Base-by-base conservation (phyloP, 2,797 vertebrate species). In the Pseudochaenichthys georgianus region DNA sequence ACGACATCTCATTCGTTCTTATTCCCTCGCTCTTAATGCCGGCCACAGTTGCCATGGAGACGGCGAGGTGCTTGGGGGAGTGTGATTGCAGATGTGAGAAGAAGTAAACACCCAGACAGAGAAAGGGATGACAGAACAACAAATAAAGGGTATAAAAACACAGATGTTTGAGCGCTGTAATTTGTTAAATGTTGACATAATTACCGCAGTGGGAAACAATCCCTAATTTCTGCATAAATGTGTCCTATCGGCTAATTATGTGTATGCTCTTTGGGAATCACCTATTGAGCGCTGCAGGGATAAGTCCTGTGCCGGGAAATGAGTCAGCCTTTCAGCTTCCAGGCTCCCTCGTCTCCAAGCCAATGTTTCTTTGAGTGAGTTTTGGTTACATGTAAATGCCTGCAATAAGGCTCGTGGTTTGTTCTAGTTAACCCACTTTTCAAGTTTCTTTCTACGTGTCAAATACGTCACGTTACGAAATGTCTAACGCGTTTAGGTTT, bases 1-100 rank as follows among this genome's bases (percentile, higher is more conserved):
- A 69, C 48, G 81, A 65, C 55, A 17, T 79, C 83, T 77, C 72
- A 73, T 82, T 86, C 70, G 76, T 75, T 86, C 53, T 63, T 77
- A 58, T 81, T 64, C 76, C 79, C 80, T 82, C 54, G 38, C 74
- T 87, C 89, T 89, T 89, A 93, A 93, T 94, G 92, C 88, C 93
- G 94, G 95, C 95, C 90, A 93, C 91, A 93, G 96, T 99, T 96
- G 94, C 96, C 95, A 96, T 95, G 96, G 97, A 85, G 96, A 99
- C 96, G 23, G 78, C n/a, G 45, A 81, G 91, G 93, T 91, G 95
- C 95, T 96, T 96, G 93, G 93, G 95, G 95, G 95, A 95, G 94
- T 94, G 93, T 83, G 87, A 92, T 82, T 92, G 91, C 86, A 94
- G 95, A 94, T 77, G 85, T 95, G 93, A 87, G 94, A 86, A 89